Evolutionary conservation across 2,113 vertebrate species (phyloP).

Genomic region (Notothenia rossii): DNA sequence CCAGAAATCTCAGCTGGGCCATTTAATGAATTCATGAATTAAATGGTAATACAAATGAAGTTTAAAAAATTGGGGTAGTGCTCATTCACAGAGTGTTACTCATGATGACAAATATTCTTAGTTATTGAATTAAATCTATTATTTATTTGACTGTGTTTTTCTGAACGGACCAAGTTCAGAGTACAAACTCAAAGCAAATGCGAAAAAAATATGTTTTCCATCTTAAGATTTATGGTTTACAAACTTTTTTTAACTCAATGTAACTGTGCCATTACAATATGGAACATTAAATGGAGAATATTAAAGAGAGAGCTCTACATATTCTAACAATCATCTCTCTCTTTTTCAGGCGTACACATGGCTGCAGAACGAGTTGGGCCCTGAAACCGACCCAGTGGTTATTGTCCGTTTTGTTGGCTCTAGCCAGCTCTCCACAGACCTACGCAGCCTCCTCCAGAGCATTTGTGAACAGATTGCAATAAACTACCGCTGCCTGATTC

Average conservation of each 20-base stretch:
- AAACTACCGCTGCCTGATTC: conserved; percentile 95
- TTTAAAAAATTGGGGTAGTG: conserved; percentile 7
- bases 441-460: conserved; percentile 93
- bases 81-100: conserved; percentile 29
- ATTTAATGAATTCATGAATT: conserved; percentile 57
- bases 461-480: conserved; percentile 96
- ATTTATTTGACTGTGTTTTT: conserved; percentile 1
- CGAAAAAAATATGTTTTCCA: too few species aligned
- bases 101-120: neutral
- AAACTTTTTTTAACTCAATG: neutral
- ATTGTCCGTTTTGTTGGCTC: conserved; percentile 95
- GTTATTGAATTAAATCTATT: neutral
- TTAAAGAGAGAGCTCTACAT: neutral
- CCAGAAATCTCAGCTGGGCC: conserved; percentile 32
- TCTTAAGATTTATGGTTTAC: neutral
- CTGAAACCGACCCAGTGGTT: conserved; percentile 95
- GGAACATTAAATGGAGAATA: neutral
- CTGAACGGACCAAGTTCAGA: neutral
- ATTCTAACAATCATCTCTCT: conserved; percentile 37
- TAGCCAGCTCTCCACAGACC: conserved; percentile 90
- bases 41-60: conserved; percentile 42
- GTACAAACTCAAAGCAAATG: too few species aligned
- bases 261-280: neutral
- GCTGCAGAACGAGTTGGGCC: conserved; percentile 95
- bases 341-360: conserved; percentile 93